phyloP scores from a whole-genome alignment of 1,140 invertebrate species.

The Mamestra configurata region DNA sequence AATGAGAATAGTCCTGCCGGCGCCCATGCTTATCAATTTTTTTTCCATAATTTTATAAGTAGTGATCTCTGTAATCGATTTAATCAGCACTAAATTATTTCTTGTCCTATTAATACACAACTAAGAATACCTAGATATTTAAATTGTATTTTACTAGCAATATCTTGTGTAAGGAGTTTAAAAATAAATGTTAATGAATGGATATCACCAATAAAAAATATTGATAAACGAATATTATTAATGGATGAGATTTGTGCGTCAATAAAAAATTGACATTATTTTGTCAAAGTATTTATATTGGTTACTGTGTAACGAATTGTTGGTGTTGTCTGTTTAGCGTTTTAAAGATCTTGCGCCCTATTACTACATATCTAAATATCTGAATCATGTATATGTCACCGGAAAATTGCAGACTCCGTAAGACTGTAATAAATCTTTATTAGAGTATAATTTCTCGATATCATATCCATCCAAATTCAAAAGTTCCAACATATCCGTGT shows the following conservation, averaged over 20 bases:
- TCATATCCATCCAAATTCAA: no score
- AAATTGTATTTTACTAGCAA: neutral
- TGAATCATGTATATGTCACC: no score
- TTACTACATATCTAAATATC: neutral
- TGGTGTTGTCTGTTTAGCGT: neutral
- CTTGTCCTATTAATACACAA: neutral
- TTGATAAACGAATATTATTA: neutral
- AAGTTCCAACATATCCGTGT: no score
- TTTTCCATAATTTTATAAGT: constrained; percentile 25
- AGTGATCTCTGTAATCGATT: constrained; percentile 24
- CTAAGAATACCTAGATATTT: neutral
- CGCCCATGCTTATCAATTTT: no score
- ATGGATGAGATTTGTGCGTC: neutral
- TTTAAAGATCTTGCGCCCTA: neutral
- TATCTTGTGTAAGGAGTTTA: neutral
- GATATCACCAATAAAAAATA: no score
- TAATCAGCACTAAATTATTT: neutral
- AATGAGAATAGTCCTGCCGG: no score
- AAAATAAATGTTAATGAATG: no score
- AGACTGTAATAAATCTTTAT: no score
- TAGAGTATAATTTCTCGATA: no score
- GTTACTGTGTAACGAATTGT: constrained; percentile 33
- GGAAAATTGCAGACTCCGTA: no score
- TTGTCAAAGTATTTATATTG: neutral
- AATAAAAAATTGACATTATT: neutral